phyloP scores from a whole-genome alignment of 2,113 vertebrate genomes.

The Micromys minutus region DNA sequence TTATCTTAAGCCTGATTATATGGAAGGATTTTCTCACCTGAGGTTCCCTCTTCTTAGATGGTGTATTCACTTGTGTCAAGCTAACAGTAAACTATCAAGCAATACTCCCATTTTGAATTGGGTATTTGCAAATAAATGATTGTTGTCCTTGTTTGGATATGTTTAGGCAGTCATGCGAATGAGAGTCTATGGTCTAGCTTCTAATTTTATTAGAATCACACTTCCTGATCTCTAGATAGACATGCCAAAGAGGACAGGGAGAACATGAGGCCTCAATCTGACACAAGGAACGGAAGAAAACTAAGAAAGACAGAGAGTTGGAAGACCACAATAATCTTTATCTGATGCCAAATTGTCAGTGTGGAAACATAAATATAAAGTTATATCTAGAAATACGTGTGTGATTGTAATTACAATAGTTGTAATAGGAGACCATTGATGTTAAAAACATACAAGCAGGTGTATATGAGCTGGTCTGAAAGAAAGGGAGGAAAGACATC shows the following conservation, averaged over 20 bases:
- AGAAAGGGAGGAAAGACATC: neutral
- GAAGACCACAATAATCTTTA: neutral
- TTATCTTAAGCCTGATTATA: neutral
- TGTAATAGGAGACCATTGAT: neutral
- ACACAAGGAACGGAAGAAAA: neutral
- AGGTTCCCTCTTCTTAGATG: neutral
- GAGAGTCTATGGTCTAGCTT: neutral
- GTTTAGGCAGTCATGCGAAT: neutral
- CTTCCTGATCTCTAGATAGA: neutral
- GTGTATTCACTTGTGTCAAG: neutral
- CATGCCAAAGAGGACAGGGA: neutral
- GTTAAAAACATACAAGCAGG: neutral
- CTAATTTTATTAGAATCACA: neutral
- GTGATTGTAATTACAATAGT: neutral
- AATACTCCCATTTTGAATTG: neutral
- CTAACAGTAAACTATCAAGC: neutral
- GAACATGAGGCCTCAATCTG: neutral
- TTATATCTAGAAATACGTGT: neutral
- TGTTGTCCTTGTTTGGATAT: neutral
- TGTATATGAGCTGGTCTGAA: neutral
- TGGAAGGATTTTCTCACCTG: neutral
- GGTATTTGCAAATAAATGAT: conserved; percentile 11
- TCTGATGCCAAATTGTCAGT: neutral
- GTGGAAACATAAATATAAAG: neutral
- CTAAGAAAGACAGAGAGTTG: neutral